Evolutionary conservation across 2,113 vertebrate genomes (phyloP).

Genomic region (Dasyurus viverrinus): DNA sequence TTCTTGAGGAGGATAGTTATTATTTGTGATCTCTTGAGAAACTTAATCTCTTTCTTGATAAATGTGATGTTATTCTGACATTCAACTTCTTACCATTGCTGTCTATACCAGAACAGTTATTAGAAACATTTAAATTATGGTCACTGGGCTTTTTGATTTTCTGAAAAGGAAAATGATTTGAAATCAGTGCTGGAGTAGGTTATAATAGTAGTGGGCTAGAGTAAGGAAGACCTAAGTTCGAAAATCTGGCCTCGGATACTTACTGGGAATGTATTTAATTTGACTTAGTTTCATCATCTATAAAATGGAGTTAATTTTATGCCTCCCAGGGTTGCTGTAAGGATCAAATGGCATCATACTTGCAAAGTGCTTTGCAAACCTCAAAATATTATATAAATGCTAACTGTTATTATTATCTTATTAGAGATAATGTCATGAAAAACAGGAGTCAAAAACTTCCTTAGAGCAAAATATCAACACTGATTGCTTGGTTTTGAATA

Average conservation of each 20-base stretch:
- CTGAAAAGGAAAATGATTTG: background rate
- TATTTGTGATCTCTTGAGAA: background rate
- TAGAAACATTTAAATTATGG: slow-evolving; percentile 13
- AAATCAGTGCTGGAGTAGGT: background rate
- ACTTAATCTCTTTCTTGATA: background rate
- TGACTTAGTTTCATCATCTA: background rate
- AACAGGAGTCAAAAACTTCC: background rate
- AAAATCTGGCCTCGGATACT: background rate
- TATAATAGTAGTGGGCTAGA: background rate
- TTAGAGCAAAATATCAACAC: background rate
- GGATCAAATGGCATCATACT: background rate
- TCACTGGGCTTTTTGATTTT: slow-evolving; percentile 21
- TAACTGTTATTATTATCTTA: background rate
- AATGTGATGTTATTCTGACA: background rate
- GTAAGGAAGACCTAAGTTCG: background rate
- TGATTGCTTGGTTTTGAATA: background rate
- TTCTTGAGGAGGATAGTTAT: background rate
- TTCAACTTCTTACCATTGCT: background rate
- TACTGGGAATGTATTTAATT: background rate
- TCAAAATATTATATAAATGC: background rate
- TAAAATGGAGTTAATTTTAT: background rate
- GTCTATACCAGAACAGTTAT: background rate
- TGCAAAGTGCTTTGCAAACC: background rate
- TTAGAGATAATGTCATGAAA: no score
- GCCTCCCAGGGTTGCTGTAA: background rate